Evolutionary conservation across 2,797 vertebrate species (phyloP), one percentile per base, ranked within the genome.

Genomic region (Cuculus canorus): DNA sequence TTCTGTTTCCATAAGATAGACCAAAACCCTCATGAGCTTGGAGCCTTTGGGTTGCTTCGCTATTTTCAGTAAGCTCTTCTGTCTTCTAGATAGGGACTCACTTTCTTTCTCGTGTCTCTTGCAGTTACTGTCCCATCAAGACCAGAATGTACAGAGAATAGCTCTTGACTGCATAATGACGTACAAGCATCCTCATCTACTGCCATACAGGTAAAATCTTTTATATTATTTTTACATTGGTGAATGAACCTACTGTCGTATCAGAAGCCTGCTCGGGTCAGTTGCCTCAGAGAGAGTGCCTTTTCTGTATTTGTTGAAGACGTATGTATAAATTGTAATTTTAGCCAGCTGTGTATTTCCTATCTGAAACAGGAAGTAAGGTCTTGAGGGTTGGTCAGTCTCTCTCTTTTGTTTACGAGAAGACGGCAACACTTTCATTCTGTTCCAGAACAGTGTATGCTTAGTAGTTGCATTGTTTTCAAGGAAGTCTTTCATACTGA

Each of bases 121-220:
- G 61, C 95, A 99, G 99, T 91, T 99, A 82, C 97, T 99, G 80
- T 99, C 98, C 81, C 99, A 99, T 95, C 99, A 99, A 97, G 99
- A 99, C 96, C 99, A 99, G 96, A 98, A 97, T 25, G 99, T 99
- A 59, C 99, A 99, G 96, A 98, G 97, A 96, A 98, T 98, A 89
- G 98, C 98, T 3, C 98, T 99, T 96, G 99, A 99, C 64, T 99
- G 99, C 95, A 92, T 99, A 53, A 98, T 99, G 97, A 98, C 99
- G 1, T 99, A 99, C 96, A 99, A 98, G 88, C 98, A 99, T 95
- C 98, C 98, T 18, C 98, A 98, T 96, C 94, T 99, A 7, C 96
- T 99, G 21, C 99, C 99, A 4, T 99, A 99, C 96, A 99, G 98
- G 99, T 99, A 98, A 98, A 98, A 90, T n/a, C 23, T 76, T 89